These are phyloP conservation scores for Epizoanthus rinbou DNA, from an alignment of 92 coral and sea anemone genomes.

Conservation along the genomic window DNA sequence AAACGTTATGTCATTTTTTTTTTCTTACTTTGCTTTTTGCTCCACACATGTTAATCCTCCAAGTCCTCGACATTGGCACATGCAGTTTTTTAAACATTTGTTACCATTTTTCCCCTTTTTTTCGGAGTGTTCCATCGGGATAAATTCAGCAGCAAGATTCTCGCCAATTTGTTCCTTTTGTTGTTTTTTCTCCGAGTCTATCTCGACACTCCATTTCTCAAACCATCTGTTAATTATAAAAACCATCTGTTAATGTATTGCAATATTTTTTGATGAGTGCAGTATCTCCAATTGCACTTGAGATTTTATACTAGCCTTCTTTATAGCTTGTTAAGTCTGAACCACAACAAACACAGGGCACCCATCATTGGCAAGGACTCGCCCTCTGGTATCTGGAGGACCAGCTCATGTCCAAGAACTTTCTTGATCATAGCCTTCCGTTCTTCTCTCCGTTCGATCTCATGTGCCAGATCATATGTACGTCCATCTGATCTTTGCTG, in stretches of 20 bases:
- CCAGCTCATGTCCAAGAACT: slow-evolving; percentile 5
- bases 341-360: neutral
- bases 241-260: neutral
- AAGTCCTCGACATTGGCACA: neutral
- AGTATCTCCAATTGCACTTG: neutral
- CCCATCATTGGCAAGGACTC: slow-evolving; percentile 9
- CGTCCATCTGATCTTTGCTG: slow-evolving; percentile 1
- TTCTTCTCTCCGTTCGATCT: neutral
- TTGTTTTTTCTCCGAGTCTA: neutral
- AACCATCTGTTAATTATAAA: neutral
- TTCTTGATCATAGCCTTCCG: neutral
- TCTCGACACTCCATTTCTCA: neutral
- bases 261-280: neutral
- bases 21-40: too few species aligned
- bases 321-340: neutral
- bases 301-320: neutral
- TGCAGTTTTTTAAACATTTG: neutral
- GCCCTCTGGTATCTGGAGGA: slow-evolving; percentile 4
- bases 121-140: neutral
- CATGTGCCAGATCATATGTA: neutral
- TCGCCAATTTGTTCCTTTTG: slow-evolving; percentile 14
- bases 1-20: too few species aligned
- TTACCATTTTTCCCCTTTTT: neutral
- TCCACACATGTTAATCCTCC: neutral
- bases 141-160: slow-evolving; percentile 7